These are phyloP conservation scores for Calyptomena viridis DNA, from an alignment of 2,113 vertebrate species.

Conservation along the genomic window DNA sequence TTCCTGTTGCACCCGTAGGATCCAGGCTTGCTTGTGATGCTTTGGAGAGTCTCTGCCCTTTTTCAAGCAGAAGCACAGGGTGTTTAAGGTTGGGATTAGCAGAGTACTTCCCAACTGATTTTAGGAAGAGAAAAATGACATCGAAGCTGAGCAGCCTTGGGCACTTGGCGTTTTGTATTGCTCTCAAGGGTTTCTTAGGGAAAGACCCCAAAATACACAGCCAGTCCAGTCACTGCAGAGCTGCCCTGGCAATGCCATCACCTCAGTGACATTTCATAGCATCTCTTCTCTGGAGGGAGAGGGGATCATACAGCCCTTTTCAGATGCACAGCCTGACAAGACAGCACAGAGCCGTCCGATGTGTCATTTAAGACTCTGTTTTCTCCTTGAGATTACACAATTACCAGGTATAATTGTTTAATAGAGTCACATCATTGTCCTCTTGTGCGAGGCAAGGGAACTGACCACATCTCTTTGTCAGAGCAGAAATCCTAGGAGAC, in stretches of 20 bases:
- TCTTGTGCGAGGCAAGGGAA: neutral
- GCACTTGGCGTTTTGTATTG: neutral
- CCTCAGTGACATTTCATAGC: neutral
- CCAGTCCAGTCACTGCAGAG: neutral
- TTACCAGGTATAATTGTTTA: slow-evolving; percentile 71
- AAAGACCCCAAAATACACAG: neutral
- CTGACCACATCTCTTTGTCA: slow-evolving; percentile 53
- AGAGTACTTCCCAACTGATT: neutral
- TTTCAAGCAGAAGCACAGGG: neutral
- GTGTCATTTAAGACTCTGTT: slow-evolving; percentile 31
- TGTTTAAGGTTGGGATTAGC: neutral
- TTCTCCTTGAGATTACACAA: slow-evolving; percentile 60
- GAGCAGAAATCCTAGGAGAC: slow-evolving; percentile 6
- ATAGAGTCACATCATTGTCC: slow-evolving; percentile 55
- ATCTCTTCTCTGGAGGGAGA: neutral
- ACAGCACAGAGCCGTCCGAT: neutral
- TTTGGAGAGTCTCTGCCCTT: neutral
- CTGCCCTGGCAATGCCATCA: neutral
- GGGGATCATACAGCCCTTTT: fast-evolving
- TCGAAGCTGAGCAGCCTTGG: neutral
- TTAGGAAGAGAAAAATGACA: neutral
- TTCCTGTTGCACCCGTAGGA: neutral
- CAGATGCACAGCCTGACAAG: neutral
- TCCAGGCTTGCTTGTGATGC: fast-evolving
- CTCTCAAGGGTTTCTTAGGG: neutral